A percentile compares a stretch with the other conserved stretches of the same genome.
Conservation (phyloP, 2,797 vertebrate genomes). For the Pseudochromis fuscus region DNA sequence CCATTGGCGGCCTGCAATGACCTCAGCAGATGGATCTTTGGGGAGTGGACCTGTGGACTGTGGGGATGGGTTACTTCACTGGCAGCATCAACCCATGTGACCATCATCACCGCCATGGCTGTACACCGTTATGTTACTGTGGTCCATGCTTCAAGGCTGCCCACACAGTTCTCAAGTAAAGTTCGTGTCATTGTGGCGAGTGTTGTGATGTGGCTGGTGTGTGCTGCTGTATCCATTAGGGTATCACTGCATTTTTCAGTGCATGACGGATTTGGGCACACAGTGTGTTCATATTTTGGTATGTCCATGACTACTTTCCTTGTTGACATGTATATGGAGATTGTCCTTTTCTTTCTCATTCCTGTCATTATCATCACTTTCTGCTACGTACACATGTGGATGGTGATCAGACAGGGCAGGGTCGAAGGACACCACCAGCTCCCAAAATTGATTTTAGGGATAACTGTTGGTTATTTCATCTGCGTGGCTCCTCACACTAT, state of each 20-base stretch:
- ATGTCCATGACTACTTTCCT: accelerated
- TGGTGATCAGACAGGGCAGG: background rate
- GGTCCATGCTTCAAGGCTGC: background rate
- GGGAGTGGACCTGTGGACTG: background rate
- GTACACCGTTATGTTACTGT: constrained; percentile 8
- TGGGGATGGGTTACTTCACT: accelerated
- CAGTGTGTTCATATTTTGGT: too few species aligned
- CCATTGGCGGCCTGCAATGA: too few species aligned
- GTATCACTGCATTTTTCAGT: background rate
- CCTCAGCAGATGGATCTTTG: constrained; percentile 7
- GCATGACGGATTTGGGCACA: too few species aligned
- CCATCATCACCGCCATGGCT: constrained; percentile 5
- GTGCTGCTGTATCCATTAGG: background rate
- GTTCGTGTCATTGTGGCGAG: background rate
- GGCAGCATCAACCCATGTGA: background rate
- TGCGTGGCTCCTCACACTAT: constrained; percentile 1
- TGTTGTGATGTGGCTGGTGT: background rate
- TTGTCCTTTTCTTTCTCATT: constrained; percentile 8
- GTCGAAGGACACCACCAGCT: background rate
- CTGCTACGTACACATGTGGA: constrained; percentile 1
- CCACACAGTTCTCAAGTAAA: constrained; percentile 2
- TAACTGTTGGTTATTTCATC: constrained; percentile 10
- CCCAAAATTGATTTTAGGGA: constrained; percentile 2
- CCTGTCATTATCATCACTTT: constrained; percentile 3
- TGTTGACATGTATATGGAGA: accelerated